Base-by-base conservation (phyloP, 2,113 vertebrate genomes). In the Apodemus sylvaticus region DNA sequence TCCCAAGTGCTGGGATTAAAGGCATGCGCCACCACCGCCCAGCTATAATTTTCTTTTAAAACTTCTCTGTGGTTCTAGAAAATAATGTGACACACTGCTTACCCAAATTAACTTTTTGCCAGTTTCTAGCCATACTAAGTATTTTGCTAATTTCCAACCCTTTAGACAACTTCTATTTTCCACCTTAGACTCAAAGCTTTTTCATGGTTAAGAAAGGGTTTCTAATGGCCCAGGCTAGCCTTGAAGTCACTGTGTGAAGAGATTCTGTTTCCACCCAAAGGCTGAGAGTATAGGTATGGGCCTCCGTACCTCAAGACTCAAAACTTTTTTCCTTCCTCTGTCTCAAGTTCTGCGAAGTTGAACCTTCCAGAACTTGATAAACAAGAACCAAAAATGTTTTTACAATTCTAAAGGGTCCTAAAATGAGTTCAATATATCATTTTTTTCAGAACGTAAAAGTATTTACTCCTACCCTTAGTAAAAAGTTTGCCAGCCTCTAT, bases 371-470 rank as follows among this genome's bases (percentile, higher is more conserved):
- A 58, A 89, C 36, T 74, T 45, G 26, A 53, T 55, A 29, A 89
- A 74, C 55, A 42, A 83, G n/a, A 60, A 73, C 26, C 39, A 34
- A 71, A 90, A 6, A 60, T 42, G 22, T 91, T 91, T 48, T 66
- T 20, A 79, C 7, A 58, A 76, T 45, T 91, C 39, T 94, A 81
- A 91, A 94, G 36, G 5, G 24, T 88, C 94, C 7, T 60, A 34
- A 55, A n/a, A 77, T 86, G 58, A 14, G 62, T 68, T 20, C 7
- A 92, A 29, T 53, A 76, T 74, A 66, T 11, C 5, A 24, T 73
- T 53, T 94, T 42, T 93, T 60, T 51, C 22, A 93, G 19, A 95
- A 42, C 45, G 79, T 93, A 66, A 89, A 73, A 86, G 89, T 55
- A 77, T 85, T 83, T 88, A 60, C 45, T 66, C 20, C 81, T n/a